Base-by-base conservation (phyloP, 2,888 invertebrate species). In the Pterostichus madidus region DNA sequence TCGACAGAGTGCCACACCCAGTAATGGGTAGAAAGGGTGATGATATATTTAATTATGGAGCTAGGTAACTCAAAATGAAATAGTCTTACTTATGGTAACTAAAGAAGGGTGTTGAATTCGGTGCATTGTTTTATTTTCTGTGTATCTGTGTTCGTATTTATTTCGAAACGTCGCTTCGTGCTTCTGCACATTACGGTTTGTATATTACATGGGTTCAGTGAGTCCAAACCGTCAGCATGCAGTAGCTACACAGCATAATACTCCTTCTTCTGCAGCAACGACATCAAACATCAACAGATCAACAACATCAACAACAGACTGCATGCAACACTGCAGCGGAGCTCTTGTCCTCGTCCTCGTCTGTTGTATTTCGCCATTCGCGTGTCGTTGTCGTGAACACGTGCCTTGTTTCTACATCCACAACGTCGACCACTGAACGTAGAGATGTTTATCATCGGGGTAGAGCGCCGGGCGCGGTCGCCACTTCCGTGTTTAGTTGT, bases 341-440 rank as follows among this genome's bases (percentile, higher is more conserved):
- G 13, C 11, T 10, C 10, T n/a, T n/a, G n/a, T 5, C 56, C 10
- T 8, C 56, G 13, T 15, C 56, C 17, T 15, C 17, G 56, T 13
- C 17, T 56, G 56, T 17, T 56, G 56, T 56, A 56, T 6, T 39
- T 39, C 56, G 13, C 11, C 49, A 49, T 56, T 17, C 17, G 17
- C 56, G 13, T 52, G 52, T 52, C 13, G 52, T 52, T 52, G 52
- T n/a, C 56, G 56, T 56, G 56, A 56, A 56, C 56, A 56, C 56
- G 56, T 56, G 56, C 17, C 17, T 17, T 17, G 15, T 56, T 56
- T 56, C 56, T 15, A 56, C 56, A 17, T 56, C 56, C 56, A 56
- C 56, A 17, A 15, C 17, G 17, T 13, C 11, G 17, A 56, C 15
- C 15, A 5, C 56, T 3, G 17, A 56, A 49, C 49, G 56, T 17